These are phyloP conservation scores for Drosophila pandora DNA, from an alignment of 1,140 invertebrate species.

Conservation along the genomic window DNA sequence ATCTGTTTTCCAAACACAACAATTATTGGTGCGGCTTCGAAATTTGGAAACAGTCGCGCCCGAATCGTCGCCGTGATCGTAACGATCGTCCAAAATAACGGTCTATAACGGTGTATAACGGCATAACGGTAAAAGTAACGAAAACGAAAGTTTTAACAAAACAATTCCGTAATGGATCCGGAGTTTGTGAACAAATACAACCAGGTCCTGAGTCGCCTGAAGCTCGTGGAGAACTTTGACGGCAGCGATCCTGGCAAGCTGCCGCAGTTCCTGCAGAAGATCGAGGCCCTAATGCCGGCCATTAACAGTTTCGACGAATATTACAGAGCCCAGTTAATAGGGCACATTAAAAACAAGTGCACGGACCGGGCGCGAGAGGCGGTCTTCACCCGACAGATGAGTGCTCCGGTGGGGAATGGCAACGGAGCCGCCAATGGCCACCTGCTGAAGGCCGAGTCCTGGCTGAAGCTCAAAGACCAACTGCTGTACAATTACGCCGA, in stretches of 20 bases:
- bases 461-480: conserved; percentile 70
- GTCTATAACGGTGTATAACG: neutral
- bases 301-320: conserved; percentile 71
- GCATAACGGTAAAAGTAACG: conserved; percentile 3
- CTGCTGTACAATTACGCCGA: conserved; percentile 66
- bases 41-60: conserved; percentile 56
- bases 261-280: conserved; percentile 67
- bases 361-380: conserved; percentile 67
- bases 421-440: conserved; percentile 36
- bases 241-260: conserved; percentile 65
- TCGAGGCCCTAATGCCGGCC: conserved; percentile 62
- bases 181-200: conserved; percentile 76
- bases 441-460: conserved; percentile 53
- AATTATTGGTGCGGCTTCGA: conserved; percentile 49
- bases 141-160: neutral
- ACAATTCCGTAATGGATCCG: conserved; percentile 51
- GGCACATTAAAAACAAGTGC: conserved; percentile 71
- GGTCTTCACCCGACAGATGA: conserved; percentile 63
- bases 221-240: conserved; percentile 70
- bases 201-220: conserved; percentile 63
- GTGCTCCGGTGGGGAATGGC: conserved; percentile 52
- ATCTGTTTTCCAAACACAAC: conserved; percentile 56
- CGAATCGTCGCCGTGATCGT: conserved; percentile 43
- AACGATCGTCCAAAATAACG: conserved; percentile 5
- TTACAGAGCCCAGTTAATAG: conserved; percentile 65